Evolutionary conservation across 2,888 invertebrate genomes (phyloP).

Genomic region (Plebejus anna): DNA sequence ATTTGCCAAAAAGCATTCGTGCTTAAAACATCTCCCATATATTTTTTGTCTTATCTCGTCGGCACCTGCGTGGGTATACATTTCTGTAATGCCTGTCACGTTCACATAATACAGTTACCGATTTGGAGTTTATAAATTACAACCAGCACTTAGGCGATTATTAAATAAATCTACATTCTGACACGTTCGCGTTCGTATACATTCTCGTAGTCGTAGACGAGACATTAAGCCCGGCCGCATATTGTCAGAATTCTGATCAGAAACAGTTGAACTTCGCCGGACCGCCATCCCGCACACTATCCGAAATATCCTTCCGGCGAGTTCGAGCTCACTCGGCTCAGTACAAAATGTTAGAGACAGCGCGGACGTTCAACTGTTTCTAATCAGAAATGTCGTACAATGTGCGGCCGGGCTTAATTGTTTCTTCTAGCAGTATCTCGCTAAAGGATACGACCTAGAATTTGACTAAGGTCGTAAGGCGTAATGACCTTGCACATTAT

Average conservation of each 20-base stretch:
- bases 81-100: constrained; percentile 9
- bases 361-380: too few species aligned
- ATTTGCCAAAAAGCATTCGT: background rate
- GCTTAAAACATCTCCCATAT: background rate
- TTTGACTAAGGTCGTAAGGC: background rate
- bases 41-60: constrained; percentile 31
- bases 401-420: background rate
- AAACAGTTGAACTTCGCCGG: too few species aligned
- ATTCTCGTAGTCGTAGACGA: background rate
- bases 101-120: constrained; percentile 9
- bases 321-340: too few species aligned
- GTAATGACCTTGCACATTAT: background rate
- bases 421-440: background rate
- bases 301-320: too few species aligned
- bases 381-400: too few species aligned
- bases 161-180: constrained; percentile 18
- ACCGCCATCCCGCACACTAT: too few species aligned
- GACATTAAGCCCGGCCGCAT: background rate
- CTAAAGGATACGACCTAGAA: background rate
- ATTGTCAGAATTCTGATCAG: too few species aligned
- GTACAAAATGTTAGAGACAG: too few species aligned
- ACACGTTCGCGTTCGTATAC: background rate
- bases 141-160: constrained; percentile 14
- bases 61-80: constrained; percentile 19
- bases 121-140: constrained; percentile 11